phyloP scores from a whole-genome alignment of 2,113 vertebrate genomes.

The Brevimyrus niger region DNA sequence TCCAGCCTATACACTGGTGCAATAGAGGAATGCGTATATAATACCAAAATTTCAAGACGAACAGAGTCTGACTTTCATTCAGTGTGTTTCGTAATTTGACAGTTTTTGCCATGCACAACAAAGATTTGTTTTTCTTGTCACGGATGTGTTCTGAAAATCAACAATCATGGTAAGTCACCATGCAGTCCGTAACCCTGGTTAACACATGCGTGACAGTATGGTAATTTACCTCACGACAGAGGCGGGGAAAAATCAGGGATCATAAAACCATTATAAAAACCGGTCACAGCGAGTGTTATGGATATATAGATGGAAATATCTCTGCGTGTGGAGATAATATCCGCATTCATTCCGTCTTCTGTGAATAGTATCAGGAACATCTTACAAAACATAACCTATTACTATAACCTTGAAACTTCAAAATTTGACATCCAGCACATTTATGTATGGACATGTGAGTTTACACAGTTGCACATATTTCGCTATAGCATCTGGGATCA shows the following conservation, averaged over 20 bases:
- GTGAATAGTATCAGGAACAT: background rate
- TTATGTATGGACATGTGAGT: background rate
- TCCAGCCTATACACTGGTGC: background rate
- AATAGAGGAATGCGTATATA: background rate
- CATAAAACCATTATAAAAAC: conserved; percentile 59
- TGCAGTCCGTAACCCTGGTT: background rate
- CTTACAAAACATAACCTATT: background rate
- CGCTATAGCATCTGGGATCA: background rate
- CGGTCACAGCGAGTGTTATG: conserved; percentile 49
- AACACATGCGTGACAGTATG: background rate
- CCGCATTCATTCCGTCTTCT: conserved; percentile 41
- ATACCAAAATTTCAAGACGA: background rate
- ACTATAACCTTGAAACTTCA: background rate
- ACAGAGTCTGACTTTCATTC: background rate
- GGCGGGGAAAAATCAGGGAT: conserved; percentile 46
- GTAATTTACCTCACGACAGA: conserved; percentile 45
- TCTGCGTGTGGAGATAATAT: conserved; percentile 53
- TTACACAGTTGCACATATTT: background rate
- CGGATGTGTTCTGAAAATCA: background rate
- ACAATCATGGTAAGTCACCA: background rate
- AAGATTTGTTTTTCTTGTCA: background rate
- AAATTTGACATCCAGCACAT: background rate
- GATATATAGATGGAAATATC: conserved; percentile 57
- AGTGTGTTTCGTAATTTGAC: background rate
- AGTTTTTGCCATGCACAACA: background rate